Conservation (phyloP, 2,797 vertebrate species). For the Liasis olivaceus region DNA sequence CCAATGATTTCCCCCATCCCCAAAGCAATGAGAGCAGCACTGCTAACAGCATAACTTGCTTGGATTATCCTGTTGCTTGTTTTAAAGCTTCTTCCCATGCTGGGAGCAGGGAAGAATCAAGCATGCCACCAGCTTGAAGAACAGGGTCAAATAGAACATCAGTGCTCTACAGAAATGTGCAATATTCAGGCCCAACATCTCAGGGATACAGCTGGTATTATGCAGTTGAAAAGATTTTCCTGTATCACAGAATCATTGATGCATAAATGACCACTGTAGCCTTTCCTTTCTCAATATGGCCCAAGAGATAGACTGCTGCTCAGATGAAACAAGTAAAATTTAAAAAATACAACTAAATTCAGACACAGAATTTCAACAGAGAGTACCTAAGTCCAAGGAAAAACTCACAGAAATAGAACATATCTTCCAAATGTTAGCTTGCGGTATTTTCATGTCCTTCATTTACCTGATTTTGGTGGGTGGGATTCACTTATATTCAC, state of each 20-base stretch:
- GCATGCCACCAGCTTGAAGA: not conserved
- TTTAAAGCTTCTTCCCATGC: not conserved
- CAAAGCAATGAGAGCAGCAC: not conserved
- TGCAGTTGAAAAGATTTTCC: slow-evolving; percentile 1
- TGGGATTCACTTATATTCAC: not conserved
- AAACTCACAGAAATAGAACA: not conserved
- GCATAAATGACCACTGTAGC: not conserved
- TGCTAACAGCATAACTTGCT: not conserved
- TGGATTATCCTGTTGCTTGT: not conserved
- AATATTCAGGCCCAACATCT: not conserved
- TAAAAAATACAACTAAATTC: not conserved
- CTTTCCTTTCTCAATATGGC: not conserved
- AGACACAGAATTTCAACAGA: not conserved
- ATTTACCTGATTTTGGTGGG: not conserved
- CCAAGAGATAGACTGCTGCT: not conserved
- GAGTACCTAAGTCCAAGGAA: not conserved
- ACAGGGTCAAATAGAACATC: not conserved
- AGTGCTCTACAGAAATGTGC: not conserved
- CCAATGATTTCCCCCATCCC: not conserved
- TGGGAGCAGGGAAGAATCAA: not conserved
- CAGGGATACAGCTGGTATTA: not conserved
- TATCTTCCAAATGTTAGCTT: not conserved
- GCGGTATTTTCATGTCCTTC: not conserved
- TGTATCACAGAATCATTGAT: not conserved
- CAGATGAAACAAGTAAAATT: not conserved